Percentiles rank a stretch among this genome's conserved stretches.
Conservation (phyloP, 2,888 invertebrate species). For the Temnothorax rugatulus region DNA sequence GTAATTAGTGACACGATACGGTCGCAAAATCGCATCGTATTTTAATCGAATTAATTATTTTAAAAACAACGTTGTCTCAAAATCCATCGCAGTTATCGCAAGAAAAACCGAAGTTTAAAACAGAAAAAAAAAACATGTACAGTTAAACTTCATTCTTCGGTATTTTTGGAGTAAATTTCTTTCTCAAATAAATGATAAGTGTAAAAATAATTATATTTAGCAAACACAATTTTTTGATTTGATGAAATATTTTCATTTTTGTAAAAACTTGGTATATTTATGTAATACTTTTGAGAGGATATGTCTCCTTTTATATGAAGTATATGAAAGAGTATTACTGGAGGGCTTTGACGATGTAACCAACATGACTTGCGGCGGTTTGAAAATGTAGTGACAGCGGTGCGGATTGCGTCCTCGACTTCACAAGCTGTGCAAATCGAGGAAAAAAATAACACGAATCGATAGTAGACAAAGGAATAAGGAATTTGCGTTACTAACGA, state of each 20-base stretch:
- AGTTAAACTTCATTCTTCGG: neutral
- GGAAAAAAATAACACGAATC: neutral
- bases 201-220: neutral
- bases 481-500: slow-evolving; percentile 27
- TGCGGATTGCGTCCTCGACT: slow-evolving; percentile 9
- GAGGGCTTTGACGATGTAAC: neutral
- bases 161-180: neutral
- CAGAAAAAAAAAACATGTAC: neutral
- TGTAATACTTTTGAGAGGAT: neutral
- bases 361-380: slow-evolving; percentile 18
- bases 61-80: neutral
- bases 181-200: neutral
- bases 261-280: neutral
- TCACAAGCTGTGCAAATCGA: slow-evolving; percentile 6
- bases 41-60: slow-evolving; percentile 4
- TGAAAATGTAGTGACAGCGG: neutral
- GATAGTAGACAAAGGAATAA: slow-evolving; percentile 22
- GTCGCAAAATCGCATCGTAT: neutral
- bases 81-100: neutral
- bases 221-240: neutral
- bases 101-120: neutral
- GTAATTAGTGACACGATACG: neutral
- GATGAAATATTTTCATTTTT: slow-evolving; percentile 4
- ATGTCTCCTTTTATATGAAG: neutral
- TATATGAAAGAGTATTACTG: neutral